Evolutionary conservation across 2,113 vertebrate genomes (phyloP).

Genomic region (Mormyrus iriodes): DNA sequence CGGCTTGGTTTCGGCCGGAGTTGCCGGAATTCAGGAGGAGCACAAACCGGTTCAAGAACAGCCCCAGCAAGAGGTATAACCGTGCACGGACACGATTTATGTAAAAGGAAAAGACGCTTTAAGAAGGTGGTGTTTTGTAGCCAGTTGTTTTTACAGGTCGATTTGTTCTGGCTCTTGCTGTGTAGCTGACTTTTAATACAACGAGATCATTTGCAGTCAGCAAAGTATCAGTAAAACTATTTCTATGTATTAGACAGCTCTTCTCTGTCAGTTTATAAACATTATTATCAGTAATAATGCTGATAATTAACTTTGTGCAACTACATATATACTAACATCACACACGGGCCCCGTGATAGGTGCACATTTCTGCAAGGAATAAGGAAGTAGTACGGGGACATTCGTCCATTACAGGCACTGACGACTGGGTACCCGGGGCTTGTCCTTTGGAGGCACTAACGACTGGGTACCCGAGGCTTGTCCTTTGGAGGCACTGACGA

Average conservation of each 20-base stretch:
- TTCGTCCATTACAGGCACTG: background rate
- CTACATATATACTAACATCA: background rate
- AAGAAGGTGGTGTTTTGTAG: background rate
- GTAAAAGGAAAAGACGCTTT: background rate
- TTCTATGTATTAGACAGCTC: background rate
- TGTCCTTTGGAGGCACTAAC: background rate
- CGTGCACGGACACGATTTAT: background rate
- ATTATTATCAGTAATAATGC: background rate
- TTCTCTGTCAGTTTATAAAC: background rate
- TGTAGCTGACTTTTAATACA: background rate
- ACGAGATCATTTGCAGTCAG: background rate
- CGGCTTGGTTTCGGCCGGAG: conserved; percentile 43
- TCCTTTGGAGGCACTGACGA: background rate
- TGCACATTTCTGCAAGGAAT: background rate
- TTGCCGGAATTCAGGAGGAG: conserved; percentile 54
- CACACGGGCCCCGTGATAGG: background rate
- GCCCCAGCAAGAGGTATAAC: conserved; percentile 49
- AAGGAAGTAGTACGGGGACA: background rate
- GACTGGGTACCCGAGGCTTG: background rate
- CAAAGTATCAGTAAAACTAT: background rate
- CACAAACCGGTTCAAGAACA: conserved; percentile 45
- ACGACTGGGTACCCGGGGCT: background rate
- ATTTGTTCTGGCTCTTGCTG: background rate
- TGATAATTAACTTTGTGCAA: background rate
- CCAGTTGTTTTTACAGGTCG: background rate